phyloP scores from a whole-genome alignment of 2,797 vertebrate genomes.

The Lophius americanus region DNA sequence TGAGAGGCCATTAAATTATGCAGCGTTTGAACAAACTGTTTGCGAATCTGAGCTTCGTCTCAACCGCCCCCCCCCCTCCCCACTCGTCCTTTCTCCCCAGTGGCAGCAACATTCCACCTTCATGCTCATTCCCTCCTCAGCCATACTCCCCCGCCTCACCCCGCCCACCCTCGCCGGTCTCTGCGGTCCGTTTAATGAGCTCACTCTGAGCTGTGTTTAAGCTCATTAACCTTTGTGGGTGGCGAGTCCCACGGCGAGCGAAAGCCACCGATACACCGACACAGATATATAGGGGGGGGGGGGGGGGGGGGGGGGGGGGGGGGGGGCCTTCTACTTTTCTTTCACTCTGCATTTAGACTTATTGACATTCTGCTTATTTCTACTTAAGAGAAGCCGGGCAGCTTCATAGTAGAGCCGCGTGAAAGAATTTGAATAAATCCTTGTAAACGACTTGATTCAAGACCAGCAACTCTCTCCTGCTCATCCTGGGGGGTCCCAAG shows the following conservation, averaged over 20 bases:
- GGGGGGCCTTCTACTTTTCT: conserved; percentile 39
- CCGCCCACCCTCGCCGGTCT: conserved; percentile 52
- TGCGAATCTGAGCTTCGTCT: background rate
- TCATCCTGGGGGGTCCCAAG: no score
- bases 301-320: conserved; percentile 10
- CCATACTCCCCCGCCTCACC: conserved; percentile 44
- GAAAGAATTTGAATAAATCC: no score
- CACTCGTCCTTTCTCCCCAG: background rate
- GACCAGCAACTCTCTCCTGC: no score
- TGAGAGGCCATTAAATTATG: background rate
- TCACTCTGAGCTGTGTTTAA: conserved; percentile 81
- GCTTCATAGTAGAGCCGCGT: no score
- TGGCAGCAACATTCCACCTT: conserved; percentile 35
- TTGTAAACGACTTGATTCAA: no score
- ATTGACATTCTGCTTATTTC: conserved; percentile 42
- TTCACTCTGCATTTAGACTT: conserved; percentile 38
- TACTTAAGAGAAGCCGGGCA: no score
- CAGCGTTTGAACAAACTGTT: background rate
- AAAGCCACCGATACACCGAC: conserved; percentile 69
- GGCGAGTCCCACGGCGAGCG: conserved; percentile 69
- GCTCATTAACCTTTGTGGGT: conserved; percentile 83
- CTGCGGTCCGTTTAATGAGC: conserved; percentile 78
- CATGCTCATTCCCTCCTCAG: conserved; percentile 32
- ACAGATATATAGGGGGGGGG: conserved; percentile 47
- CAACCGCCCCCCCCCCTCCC: no score